Evolutionary conservation across 2,797 vertebrate genomes (phyloP).

Genomic region (Naso thynnoides): DNA sequence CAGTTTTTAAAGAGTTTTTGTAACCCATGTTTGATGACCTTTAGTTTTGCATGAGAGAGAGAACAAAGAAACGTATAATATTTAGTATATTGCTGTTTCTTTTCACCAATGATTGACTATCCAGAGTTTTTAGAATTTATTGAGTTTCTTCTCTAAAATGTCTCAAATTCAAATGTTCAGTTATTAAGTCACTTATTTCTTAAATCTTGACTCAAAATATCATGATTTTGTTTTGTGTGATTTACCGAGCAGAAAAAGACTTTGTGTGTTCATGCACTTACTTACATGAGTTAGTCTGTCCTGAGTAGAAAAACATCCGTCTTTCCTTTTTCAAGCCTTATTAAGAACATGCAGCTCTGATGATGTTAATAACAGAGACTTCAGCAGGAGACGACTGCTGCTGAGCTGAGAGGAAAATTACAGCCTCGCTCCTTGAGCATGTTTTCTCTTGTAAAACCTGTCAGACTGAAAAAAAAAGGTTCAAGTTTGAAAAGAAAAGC

Average conservation of each 20-base stretch:
- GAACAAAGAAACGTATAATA: too few relatives aligned
- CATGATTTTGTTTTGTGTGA: neutral
- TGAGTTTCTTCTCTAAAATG: too few relatives aligned
- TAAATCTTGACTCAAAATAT: neutral
- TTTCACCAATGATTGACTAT: too few relatives aligned
- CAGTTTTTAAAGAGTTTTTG: neutral
- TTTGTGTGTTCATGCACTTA: too few relatives aligned
- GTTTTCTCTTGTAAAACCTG: neutral
- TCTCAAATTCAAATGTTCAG: neutral
- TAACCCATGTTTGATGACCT: neutral
- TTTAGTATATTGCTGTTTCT: too few relatives aligned
- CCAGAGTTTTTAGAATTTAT: too few relatives aligned
- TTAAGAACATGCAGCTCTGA: neutral
- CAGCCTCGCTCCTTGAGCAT: neutral
- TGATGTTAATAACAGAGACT: neutral
- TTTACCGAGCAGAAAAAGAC: neutral
- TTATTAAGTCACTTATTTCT: neutral
- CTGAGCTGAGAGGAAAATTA: constrained; percentile 7
- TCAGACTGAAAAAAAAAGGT: neutral
- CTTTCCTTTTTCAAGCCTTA: neutral
- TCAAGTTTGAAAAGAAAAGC: too few relatives aligned
- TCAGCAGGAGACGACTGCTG: neutral
- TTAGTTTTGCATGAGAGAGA: neutral
- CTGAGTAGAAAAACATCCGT: neutral
- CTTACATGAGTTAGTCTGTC: neutral